Conservation (phyloP, 1,140 invertebrate species). For the Hestina assimilis region DNA sequence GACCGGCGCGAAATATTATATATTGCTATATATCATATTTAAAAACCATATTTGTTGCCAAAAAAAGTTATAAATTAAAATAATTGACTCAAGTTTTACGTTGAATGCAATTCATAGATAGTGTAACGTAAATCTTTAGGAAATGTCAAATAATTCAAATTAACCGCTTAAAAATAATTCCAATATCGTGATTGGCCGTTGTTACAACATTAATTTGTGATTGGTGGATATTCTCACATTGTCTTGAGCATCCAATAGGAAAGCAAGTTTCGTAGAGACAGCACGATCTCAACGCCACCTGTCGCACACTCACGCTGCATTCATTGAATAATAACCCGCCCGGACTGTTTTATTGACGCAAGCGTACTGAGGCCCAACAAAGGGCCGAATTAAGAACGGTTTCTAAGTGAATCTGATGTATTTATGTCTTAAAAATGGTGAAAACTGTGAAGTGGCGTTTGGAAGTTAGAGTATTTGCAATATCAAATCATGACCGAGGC, state of each 20-base stretch:
- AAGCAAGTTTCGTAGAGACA: slow-evolving; percentile 31
- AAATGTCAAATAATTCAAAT: slow-evolving; percentile 36
- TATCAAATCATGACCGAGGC: slow-evolving; percentile 86
- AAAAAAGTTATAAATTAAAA: neutral
- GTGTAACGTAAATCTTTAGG: neutral
- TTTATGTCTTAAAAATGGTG: slow-evolving; percentile 85
- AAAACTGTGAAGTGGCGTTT: slow-evolving; percentile 83
- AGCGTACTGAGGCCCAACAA: slow-evolving; percentile 74
- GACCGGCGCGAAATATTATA: slow-evolving; percentile 25
- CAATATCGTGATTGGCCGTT: slow-evolving; percentile 40
- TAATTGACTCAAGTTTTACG: neutral
- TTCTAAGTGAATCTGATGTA: slow-evolving; percentile 80
- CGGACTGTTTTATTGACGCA: slow-evolving; percentile 72
- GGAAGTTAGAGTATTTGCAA: slow-evolving; percentile 84
- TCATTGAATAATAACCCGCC: slow-evolving; percentile 73
- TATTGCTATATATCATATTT: neutral
- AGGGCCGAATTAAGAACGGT: slow-evolving; percentile 73
- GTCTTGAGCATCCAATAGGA: slow-evolving; percentile 42
- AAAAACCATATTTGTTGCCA: neutral
- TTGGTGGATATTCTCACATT: slow-evolving; percentile 45
- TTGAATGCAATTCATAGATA: neutral
- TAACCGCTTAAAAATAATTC: slow-evolving; percentile 26
- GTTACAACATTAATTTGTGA: slow-evolving; percentile 29
- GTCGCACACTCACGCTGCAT: slow-evolving; percentile 56
- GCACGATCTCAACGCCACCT: slow-evolving; percentile 65